Percentiles rank a stretch among this genome's conserved stretches.
Conservation (phyloP, 1,140 invertebrate species). For the Tigriopus japonicus region DNA sequence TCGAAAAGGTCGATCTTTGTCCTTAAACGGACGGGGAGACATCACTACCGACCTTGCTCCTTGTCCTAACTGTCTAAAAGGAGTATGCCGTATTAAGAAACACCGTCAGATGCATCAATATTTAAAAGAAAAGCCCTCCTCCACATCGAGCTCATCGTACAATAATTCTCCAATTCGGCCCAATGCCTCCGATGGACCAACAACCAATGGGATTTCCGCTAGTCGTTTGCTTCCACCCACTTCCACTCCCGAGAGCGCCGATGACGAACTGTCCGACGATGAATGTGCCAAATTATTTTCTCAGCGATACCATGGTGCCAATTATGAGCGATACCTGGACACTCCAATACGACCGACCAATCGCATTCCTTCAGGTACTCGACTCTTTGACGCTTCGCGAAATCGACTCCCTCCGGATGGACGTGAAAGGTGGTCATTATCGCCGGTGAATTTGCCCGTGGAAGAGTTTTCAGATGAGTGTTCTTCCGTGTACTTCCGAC, state of each 20-base stretch:
- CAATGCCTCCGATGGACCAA: background rate
- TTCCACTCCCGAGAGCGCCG: background rate
- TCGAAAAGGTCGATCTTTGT: background rate
- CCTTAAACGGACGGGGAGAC: background rate
- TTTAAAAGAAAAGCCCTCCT: background rate
- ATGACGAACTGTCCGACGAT: background rate
- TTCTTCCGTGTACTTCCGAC: too few species aligned
- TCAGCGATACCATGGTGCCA: too few species aligned
- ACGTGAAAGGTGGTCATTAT: background rate
- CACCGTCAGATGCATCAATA: background rate
- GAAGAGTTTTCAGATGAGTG: too few species aligned
- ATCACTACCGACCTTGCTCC: background rate
- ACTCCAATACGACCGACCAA: background rate
- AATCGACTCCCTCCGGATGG: background rate
- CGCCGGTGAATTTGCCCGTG: background rate
- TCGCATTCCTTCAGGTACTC: too few species aligned
- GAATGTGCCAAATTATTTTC: background rate
- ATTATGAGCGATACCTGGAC: background rate
- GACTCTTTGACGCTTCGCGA: too few species aligned
- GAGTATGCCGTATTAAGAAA: background rate
- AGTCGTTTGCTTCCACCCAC: background rate
- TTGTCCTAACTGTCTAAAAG: background rate
- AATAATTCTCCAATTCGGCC: background rate
- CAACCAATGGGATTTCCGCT: background rate
- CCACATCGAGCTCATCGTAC: background rate